Base-by-base conservation (phyloP, 2,888 invertebrate species). In the Cyaniris semiargus region DNA sequence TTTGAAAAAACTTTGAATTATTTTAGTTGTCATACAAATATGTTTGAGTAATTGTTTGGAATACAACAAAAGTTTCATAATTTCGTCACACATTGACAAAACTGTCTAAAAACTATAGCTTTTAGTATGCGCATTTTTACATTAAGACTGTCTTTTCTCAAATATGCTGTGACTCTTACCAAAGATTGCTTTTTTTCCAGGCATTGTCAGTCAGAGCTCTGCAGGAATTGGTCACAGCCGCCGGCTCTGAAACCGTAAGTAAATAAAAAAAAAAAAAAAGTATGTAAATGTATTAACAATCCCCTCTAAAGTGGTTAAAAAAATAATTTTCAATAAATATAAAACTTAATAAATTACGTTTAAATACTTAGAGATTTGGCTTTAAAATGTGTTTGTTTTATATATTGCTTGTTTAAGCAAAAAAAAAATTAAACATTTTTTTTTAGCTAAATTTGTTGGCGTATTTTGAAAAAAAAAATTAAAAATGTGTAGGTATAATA, bases 211-310 rank as follows among this genome's bases (percentile, higher is more conserved):
- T 99, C 79, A 96, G 99, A 88, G 99, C 99, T 80, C 94, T 99
- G 78, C 99, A 99, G 94, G 99, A 99, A 92, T 95, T 99, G 92
- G 99, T 99, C 81, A 99, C 99, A 23, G 98, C 98, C 4, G 97
- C 98, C 38, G 97, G 97, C 79, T 97, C 97, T 75, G 98, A 98
- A 95, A 97, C 98, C 94, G 98, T 98, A 96, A 97, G 96, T 95
- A 85, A 81, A 79, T 77, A 76, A 78, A 79, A 77, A 80, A 79
- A 56, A 77, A 76, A 76, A 76, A 70, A 76, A 34, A 79, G 79
- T 82, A 79, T 87, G 85, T 88, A 85, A 84, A 80, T 66, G 66
- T 66, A 87, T 88, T 91, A 91, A 91, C 91, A 85, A 83, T 86
- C 86, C 74, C 86, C 86, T 86, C 77, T 81, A 71, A 77, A 79